A percentile compares a stretch with the other conserved stretches of the same genome.
Conservation (phyloP, 2,888 invertebrate genomes). For the Beris morrisii region DNA sequence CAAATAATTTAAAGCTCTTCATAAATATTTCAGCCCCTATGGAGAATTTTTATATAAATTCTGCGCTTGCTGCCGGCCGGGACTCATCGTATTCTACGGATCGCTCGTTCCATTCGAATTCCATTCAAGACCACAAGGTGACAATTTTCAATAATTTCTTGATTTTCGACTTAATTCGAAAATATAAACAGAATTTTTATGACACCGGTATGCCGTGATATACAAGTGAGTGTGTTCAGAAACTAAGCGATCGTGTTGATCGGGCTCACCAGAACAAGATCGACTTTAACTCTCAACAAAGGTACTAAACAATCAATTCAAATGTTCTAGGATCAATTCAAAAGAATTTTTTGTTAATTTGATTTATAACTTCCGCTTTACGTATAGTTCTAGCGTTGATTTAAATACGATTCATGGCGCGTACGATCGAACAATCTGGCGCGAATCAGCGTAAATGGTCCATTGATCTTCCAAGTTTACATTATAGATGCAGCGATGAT, state of each 20-base stretch:
- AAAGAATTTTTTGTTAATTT: slow-evolving; percentile 3
- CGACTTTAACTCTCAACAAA: no score
- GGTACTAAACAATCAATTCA: no score
- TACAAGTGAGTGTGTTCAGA: background rate
- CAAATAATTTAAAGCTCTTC: no score
- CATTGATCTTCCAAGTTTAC: background rate
- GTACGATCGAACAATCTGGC: no score
- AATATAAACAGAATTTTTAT: slow-evolving; percentile 19
- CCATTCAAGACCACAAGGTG: slow-evolving; percentile 4
- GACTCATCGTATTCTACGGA: no score
- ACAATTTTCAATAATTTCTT: slow-evolving; percentile 14
- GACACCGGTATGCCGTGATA: slow-evolving; percentile 10
- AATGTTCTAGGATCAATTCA: slow-evolving; percentile 7
- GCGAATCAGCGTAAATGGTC: no score
- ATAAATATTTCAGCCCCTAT: no score
- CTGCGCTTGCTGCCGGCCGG: no score
- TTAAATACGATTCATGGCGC: background rate
- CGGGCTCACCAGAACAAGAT: background rate
- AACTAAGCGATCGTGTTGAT: slow-evolving; percentile 20
- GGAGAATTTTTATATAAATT: no score
- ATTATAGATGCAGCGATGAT: slow-evolving; percentile 7
- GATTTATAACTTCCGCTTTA: slow-evolving; percentile 33
- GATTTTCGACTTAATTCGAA: slow-evolving; percentile 13
- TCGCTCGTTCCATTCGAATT: no score
- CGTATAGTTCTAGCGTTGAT: background rate